A percentile compares a stretch with the other conserved stretches of the same genome.
Conservation (phyloP, 2,888 invertebrate species). For the Catotricha subobsoleta region DNA sequence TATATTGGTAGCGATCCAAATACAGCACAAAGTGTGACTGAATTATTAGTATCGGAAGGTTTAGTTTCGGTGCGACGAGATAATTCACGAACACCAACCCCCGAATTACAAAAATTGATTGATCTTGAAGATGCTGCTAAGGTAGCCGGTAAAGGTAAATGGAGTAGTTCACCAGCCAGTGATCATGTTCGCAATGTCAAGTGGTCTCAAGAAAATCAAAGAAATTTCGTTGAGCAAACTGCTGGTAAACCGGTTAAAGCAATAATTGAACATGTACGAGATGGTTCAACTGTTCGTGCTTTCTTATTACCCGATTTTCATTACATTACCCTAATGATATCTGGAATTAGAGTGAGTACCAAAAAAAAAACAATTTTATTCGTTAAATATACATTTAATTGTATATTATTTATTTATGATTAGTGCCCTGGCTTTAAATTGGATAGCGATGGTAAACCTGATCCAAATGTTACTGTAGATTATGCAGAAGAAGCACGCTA, state of each 20-base stretch:
- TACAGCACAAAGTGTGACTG: slow-evolving; percentile 73
- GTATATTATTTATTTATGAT: not conserved
- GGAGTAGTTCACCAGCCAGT: slow-evolving; percentile 36
- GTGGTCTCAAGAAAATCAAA: slow-evolving; percentile 76
- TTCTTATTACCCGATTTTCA: slow-evolving; percentile 81
- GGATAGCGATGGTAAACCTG: slow-evolving; percentile 50
- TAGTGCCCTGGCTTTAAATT: slow-evolving; percentile 66
- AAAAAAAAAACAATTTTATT: slow-evolving; percentile 5
- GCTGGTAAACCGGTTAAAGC: slow-evolving; percentile 78
- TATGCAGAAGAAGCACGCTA: slow-evolving; percentile 84
- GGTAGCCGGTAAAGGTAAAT: slow-evolving; percentile 70
- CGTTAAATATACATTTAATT: not conserved
- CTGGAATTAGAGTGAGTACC: slow-evolving; percentile 66
- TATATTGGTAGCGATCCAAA: slow-evolving; percentile 65
- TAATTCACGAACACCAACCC: slow-evolving; percentile 37
- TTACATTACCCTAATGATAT: slow-evolving; percentile 86
- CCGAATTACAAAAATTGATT: slow-evolving; percentile 48
- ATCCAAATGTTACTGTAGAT: slow-evolving; percentile 43
- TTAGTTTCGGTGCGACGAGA: slow-evolving; percentile 62
- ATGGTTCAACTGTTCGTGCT: slow-evolving; percentile 88
- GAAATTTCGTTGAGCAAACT: slow-evolving; percentile 65
- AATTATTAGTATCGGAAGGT: slow-evolving; percentile 76
- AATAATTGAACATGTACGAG: slow-evolving; percentile 91
- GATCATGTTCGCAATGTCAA: slow-evolving; percentile 71
- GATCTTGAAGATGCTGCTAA: slow-evolving; percentile 86